These are phyloP conservation scores for Mimumesa dahlbomi DNA, from an alignment of 2,888 invertebrate species.

Conservation along the genomic window DNA sequence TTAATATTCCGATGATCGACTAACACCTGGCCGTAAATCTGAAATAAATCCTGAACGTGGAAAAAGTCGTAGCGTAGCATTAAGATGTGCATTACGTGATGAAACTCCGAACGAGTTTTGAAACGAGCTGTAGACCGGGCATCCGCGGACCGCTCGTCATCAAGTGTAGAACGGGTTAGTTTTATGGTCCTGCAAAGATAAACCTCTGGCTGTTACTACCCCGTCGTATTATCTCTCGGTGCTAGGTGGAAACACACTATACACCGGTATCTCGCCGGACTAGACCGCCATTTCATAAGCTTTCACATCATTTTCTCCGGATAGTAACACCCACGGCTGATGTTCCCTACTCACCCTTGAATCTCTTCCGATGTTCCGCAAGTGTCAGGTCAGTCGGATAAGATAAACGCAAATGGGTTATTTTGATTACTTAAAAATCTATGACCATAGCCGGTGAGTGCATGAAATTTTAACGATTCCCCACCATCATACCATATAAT, in stretches of 20 bases:
- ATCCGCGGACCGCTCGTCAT: slow-evolving; percentile 44
- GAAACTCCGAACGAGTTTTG: slow-evolving; percentile 49
- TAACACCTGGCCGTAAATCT: too few species aligned
- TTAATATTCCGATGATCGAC: too few species aligned
- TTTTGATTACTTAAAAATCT: neutral
- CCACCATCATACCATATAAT: too few species aligned
- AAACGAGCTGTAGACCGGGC: slow-evolving; percentile 52
- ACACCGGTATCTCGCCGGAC: slow-evolving; percentile 56
- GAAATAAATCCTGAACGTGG: too few species aligned
- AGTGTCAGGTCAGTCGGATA: slow-evolving; percentile 31
- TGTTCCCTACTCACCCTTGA: slow-evolving; percentile 56
- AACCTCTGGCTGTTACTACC: slow-evolving; percentile 65
- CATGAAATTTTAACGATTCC: too few species aligned
- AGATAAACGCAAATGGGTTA: slow-evolving; percentile 17
- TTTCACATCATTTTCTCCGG: slow-evolving; percentile 64
- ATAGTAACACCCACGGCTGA: slow-evolving; percentile 51
- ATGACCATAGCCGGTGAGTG: too few species aligned
- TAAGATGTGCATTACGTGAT: slow-evolving; percentile 24
- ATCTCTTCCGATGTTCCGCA: slow-evolving; percentile 47
- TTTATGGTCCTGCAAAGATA: slow-evolving; percentile 66
- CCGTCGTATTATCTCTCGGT: slow-evolving; percentile 62
- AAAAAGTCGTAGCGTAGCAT: slow-evolving; percentile 15
- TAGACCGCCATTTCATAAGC: slow-evolving; percentile 66
- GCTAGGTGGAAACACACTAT: slow-evolving; percentile 55
- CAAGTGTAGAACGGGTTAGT: slow-evolving; percentile 64